phyloP scores from a whole-genome alignment of 2,113 vertebrate species.

The Hymenochirus boettgeri region DNA sequence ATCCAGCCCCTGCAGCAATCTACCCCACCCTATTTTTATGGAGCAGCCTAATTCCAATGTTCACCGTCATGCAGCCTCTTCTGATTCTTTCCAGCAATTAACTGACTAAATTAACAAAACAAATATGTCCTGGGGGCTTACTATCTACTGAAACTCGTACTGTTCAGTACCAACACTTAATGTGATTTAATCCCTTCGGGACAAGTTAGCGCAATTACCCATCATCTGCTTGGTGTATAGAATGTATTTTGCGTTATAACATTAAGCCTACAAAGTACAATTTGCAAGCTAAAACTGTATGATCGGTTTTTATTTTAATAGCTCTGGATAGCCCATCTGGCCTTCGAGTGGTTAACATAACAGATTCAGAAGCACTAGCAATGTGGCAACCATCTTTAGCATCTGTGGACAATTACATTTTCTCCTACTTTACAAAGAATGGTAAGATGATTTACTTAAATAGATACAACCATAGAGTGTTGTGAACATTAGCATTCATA shows the following conservation, averaged over 20 bases:
- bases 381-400: constrained; percentile 93
- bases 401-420: constrained; percentile 84
- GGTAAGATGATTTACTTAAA: constrained; percentile 68
- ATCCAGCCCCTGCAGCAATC: not conserved
- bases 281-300: no score
- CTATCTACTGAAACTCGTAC: no score
- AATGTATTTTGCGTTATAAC: not conserved
- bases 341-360: constrained; percentile 81
- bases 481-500: no score
- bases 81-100: no score
- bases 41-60: not conserved
- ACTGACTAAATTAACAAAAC: no score
- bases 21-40: not conserved
- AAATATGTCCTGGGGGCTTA: no score
- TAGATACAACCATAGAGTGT: no score
- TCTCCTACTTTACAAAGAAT: constrained; percentile 78
- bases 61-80: no score
- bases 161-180: no score
- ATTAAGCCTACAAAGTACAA: not conserved
- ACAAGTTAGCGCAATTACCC: no score
- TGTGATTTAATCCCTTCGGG: no score
- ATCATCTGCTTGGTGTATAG: not conserved
- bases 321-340: constrained; percentile 87
- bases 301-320: constrained; percentile 44
- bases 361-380: constrained; percentile 79